Conservation (phyloP, 2,797 vertebrate species). For the Pachyuromys duprasi region DNA sequence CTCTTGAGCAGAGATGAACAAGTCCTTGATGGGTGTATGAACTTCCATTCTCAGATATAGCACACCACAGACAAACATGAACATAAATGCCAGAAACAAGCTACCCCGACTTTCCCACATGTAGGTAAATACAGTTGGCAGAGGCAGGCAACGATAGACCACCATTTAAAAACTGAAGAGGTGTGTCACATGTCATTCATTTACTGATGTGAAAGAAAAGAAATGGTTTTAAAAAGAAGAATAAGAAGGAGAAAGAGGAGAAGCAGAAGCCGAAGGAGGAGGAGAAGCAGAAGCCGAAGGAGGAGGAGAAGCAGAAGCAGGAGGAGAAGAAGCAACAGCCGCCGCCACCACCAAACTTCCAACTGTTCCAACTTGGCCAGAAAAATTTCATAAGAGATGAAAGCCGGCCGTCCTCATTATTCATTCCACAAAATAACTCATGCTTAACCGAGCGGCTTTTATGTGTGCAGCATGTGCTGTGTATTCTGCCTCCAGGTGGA, state of each 20-base stretch:
- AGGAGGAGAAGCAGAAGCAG: neutral
- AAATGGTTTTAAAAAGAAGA: too few species aligned
- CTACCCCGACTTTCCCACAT: slow-evolving; percentile 38
- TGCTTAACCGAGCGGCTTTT: slow-evolving; percentile 67
- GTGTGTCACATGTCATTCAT: slow-evolving; percentile 68
- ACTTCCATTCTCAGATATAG: neutral
- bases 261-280: neutral
- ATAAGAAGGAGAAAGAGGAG: neutral
- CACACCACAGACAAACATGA: neutral
- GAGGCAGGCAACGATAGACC: neutral
- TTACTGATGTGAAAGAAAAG: slow-evolving; percentile 33
- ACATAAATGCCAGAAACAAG: neutral
- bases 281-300: rapidly evolving
- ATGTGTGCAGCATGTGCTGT: slow-evolving; percentile 55
- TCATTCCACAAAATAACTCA: slow-evolving; percentile 70
- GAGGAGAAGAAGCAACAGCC: neutral
- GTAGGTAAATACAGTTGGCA: neutral
- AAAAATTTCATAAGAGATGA: slow-evolving; percentile 78
- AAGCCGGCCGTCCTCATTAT: slow-evolving; percentile 64
- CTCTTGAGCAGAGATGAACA: neutral
- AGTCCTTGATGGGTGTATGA: neutral
- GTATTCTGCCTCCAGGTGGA: slow-evolving; percentile 75
- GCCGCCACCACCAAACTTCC: slow-evolving; percentile 40
- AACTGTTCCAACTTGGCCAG: slow-evolving; percentile 63
- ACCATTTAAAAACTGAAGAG: slow-evolving; percentile 63